These are phyloP conservation scores for Cephalotes varians DNA, from an alignment of 2,888 invertebrate species.

Conservation along the genomic window DNA sequence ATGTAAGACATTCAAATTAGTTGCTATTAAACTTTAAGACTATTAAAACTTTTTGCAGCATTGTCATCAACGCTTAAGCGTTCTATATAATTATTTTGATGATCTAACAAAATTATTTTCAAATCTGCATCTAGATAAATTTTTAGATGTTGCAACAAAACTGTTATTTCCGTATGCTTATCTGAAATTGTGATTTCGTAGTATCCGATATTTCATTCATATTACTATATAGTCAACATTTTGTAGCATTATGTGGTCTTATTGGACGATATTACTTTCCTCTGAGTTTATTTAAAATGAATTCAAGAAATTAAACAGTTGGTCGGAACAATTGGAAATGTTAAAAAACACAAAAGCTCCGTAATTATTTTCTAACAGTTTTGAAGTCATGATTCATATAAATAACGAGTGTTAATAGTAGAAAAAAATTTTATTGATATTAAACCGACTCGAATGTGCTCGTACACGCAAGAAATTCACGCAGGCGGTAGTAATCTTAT, in stretches of 20 bases:
- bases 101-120: too few species aligned
- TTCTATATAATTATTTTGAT: too few species aligned
- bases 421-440: slow-evolving; percentile 30
- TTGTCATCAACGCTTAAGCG: too few species aligned
- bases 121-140: too few species aligned
- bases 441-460: slow-evolving; percentile 17
- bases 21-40: too few species aligned
- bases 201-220: neutral
- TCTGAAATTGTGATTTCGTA: neutral
- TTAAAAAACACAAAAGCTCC: neutral
- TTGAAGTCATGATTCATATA: slow-evolving; percentile 13
- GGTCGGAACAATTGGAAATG: neutral
- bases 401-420: slow-evolving; percentile 3
- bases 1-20: too few species aligned
- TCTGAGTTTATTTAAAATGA: neutral
- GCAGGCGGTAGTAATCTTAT: slow-evolving; percentile 11
- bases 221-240: neutral
- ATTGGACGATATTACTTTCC: neutral
- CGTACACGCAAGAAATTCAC: slow-evolving; percentile 4
- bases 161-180: too few species aligned
- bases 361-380: neutral
- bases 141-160: too few species aligned
- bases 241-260: neutral
- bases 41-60: too few species aligned
- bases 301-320: slow-evolving; percentile 8